Evolutionary conservation across 2,113 vertebrate species (phyloP), one percentile per base, ranked within the genome.

Genomic region (Rhinogobius similis): DNA sequence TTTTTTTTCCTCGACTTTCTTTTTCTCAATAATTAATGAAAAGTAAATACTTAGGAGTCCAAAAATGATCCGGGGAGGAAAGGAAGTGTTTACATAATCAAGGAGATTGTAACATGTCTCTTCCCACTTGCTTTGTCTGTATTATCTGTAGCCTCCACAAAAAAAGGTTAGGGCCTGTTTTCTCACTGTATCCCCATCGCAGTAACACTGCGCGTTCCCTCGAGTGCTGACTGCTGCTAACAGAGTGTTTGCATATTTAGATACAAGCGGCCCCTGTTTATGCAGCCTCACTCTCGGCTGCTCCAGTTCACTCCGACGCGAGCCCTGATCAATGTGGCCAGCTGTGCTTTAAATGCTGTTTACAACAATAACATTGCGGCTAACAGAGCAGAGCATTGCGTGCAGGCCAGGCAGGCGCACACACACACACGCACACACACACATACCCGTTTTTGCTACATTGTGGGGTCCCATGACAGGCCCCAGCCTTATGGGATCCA

Each of bases 191-290:
- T 93, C 94, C 90, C 93, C 94, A 93, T 94, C 92, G 93, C 94
- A 95, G 94, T 94, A 94, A 95, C 93, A 92, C 92, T 93, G 93
- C 88, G 90, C 90, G 90, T 66, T 95, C 95, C 96, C 95, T 78
- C 65, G 95, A 94, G 95, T 72, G 89, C 84, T 90, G 52, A 64
- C 92, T 90, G 87, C 86, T 90, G 90, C 82, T 90, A 58, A 58
- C 55, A 92, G 93, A 95, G 79, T 94, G 94, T 97, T 97, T 96
- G 95, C 95, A 95, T 96, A 96, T 96, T 96, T 94, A 94, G 92
- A 95, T 93, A 94, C 94, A 74, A 79, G 81, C 87, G 55, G 80
- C 52, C 78, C 52, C 77, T 97, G 95, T 96, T 96, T 96, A 95
- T 95, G 93, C 95, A 95, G 94, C 91, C 91, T 94, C 93, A 94